Evolutionary conservation across 2,113 vertebrate genomes (phyloP), one percentile per base, ranked within the genome.

Genomic region (Aspiorhynchus laticeps): DNA sequence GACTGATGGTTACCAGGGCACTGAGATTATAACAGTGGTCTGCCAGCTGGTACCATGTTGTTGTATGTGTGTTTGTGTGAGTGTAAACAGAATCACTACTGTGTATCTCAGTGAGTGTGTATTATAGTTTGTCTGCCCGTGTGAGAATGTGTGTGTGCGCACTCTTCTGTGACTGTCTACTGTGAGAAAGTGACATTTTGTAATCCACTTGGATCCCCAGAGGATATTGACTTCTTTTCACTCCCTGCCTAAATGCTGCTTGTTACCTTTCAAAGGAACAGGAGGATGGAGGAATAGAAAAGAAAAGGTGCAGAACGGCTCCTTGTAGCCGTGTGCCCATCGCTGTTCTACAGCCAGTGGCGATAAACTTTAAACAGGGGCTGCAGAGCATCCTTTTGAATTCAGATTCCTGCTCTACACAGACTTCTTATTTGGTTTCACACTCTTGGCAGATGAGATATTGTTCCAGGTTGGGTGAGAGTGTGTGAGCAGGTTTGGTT

Each of bases 161-260:
- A 65, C 77, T 65, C 83, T 67, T 86, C 80, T 85, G 56, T 61
- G 79, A 77, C 71, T 36, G 74, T 90, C 82, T 80, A 36, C 76
- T 84, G 53, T 43, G 19, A 90, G 76, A 86, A 90, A 91, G 88
- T 92, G 92, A 91, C 90, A 92, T 91, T 84, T 77, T 88, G 83
- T 92, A 92, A 92, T 93, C 90, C 90, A 87, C 84, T 80, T 86
- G 84, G 88, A 89, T 87, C 89, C 90, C 89, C 83, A 67, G 48
- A 59, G 88, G 89, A 88, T 92, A 91, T 91, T 85, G 91, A 92
- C 83, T 91, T 78, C 82, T 88, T 90, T 89, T 87, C 75, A 83
- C 63, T 83, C 71, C 65, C 75, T 65, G 88, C 87, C 86, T 86
- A 83, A 88, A 88, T 15, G 81, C 43, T 38, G 59, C 74, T 79